Evolutionary conservation across 1,140 invertebrate genomes (phyloP).

Genomic region (Chironomus striatipennis): DNA sequence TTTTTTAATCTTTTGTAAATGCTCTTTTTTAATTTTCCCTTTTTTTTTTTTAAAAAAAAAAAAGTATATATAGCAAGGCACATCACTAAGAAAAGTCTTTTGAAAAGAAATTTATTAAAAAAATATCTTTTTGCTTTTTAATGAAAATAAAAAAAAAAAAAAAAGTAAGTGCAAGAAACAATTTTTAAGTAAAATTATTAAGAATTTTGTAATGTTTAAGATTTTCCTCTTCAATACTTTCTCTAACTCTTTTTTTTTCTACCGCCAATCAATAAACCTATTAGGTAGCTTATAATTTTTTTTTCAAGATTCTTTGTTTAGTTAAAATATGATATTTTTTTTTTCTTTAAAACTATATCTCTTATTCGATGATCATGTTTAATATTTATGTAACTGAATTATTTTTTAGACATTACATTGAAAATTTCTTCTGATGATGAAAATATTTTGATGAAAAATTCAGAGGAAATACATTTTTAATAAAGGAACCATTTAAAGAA

Average conservation of each 20-base stretch:
- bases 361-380: too few species aligned
- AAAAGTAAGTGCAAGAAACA: background rate
- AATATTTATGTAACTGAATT: too few species aligned
- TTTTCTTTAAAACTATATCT: too few species aligned
- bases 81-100: background rate
- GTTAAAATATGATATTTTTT: too few species aligned
- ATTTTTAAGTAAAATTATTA: background rate
- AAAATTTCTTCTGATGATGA: background rate
- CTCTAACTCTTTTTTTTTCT: too few species aligned
- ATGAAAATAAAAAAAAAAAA: too few species aligned
- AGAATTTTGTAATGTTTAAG: background rate
- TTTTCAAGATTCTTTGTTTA: too few species aligned
- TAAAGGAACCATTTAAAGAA: background rate
- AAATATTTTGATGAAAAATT: background rate
- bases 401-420: background rate
- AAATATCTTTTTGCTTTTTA: background rate
- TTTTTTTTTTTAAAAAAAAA: background rate
- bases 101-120: background rate
- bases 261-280: too few species aligned
- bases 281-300: too few species aligned
- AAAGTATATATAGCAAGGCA: background rate
- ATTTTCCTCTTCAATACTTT: background rate
- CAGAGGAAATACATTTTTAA: slow-evolving; percentile 9
- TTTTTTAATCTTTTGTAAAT: background rate
- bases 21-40: background rate